Evolutionary conservation across 2,797 vertebrate genomes (phyloP).

Genomic region (Triplophysa yarkandensis): DNA sequence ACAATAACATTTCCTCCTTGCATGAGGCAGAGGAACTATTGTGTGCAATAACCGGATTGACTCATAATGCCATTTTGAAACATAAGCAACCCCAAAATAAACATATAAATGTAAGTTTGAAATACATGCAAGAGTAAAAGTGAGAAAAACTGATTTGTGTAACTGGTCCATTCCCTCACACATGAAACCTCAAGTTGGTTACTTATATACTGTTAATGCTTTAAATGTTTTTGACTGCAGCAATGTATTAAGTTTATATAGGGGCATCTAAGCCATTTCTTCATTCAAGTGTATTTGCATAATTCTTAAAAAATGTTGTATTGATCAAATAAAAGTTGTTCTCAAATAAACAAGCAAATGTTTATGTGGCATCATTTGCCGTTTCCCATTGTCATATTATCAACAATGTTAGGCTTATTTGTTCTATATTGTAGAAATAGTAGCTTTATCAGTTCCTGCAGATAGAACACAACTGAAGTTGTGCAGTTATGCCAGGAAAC

Average conservation of each 20-base stretch:
- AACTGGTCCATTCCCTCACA: constrained; percentile 5
- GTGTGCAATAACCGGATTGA: background rate
- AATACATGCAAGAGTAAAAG: background rate
- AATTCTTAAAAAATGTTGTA: too few relatives aligned
- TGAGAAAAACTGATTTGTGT: background rate
- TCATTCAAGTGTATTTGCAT: too few relatives aligned
- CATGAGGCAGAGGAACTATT: background rate
- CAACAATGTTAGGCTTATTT: background rate
- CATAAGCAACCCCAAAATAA: constrained; percentile 1
- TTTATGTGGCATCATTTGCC: too few relatives aligned
- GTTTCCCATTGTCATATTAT: too few relatives aligned
- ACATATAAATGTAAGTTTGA: background rate
- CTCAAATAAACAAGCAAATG: too few relatives aligned
- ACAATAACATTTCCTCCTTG: background rate
- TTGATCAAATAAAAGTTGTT: too few relatives aligned
- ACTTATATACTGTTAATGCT: background rate
- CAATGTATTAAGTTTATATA: too few relatives aligned
- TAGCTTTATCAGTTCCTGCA: background rate
- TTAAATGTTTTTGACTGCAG: background rate
- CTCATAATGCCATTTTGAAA: background rate
- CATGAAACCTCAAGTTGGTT: background rate
- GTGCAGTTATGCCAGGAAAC: background rate
- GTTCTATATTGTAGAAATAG: background rate
- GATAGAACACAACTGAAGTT: background rate
- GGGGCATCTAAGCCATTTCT: too few relatives aligned